phyloP scores from a whole-genome alignment of 2,113 vertebrate genomes.

The Menidia beryllina region DNA sequence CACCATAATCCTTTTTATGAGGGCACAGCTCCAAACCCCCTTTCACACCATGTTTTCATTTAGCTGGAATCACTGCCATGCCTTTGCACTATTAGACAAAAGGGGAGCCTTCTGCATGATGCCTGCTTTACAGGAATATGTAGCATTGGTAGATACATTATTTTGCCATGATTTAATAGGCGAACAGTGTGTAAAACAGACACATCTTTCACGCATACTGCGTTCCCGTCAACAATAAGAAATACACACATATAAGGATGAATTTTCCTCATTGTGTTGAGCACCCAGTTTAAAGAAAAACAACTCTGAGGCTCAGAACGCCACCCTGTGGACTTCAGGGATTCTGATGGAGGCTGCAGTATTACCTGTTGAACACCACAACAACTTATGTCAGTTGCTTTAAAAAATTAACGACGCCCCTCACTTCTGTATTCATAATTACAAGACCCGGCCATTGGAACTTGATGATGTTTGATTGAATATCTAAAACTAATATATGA shows the following conservation, averaged over 20 bases:
- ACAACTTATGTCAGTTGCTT: neutral
- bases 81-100: slow-evolving; percentile 16
- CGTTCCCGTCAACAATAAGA: slow-evolving; percentile 19
- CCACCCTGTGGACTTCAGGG: slow-evolving; percentile 45
- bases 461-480: neutral
- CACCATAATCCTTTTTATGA: neutral
- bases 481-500: neutral
- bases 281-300: slow-evolving; percentile 47
- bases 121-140: slow-evolving; percentile 1
- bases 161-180: neutral
- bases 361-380: slow-evolving; percentile 66
- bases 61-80: neutral
- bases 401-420: neutral
- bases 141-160: neutral
- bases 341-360: neutral
- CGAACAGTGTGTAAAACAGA: neutral
- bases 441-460: neutral
- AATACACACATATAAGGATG: slow-evolving; percentile 4
- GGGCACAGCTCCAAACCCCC: neutral
- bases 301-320: slow-evolving; percentile 52
- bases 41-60: neutral
- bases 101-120: slow-evolving; percentile 13
- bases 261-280: slow-evolving; percentile 42
- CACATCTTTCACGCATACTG: neutral
- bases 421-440: too few relatives aligned